Conservation (phyloP, 2,797 vertebrate genomes). For the Sebastolobus alascanus region DNA sequence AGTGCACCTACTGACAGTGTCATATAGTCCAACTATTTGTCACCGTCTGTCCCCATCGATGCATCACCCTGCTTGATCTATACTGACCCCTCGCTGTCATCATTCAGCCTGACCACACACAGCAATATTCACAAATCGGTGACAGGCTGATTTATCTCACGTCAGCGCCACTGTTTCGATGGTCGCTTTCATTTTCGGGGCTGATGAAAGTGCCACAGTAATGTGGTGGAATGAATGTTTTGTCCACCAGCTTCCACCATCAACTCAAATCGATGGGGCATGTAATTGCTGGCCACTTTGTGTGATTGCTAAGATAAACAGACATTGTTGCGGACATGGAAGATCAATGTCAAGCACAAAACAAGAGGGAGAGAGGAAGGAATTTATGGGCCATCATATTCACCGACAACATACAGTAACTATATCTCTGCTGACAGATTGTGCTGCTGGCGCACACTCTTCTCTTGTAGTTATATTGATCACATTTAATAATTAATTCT, state of each 20-base stretch:
- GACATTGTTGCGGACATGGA: slow-evolving; percentile 71
- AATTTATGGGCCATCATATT: slow-evolving; percentile 67
- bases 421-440: slow-evolving; percentile 28
- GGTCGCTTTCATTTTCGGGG: slow-evolving; percentile 67
- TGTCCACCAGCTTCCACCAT: slow-evolving; percentile 73
- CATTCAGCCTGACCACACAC: slow-evolving; percentile 68
- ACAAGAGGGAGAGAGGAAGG: slow-evolving; percentile 30
- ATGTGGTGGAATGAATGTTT: slow-evolving; percentile 77
- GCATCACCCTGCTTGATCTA: slow-evolving; percentile 54
- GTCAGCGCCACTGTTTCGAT: slow-evolving; percentile 58
- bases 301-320: slow-evolving; percentile 82
- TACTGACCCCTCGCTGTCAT: slow-evolving; percentile 60
- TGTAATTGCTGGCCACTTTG: slow-evolving; percentile 82
- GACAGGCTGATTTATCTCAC: slow-evolving; percentile 66
- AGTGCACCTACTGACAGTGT: slow-evolving; percentile 23
- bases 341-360: slow-evolving; percentile 75
- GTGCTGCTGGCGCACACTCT: not conserved
- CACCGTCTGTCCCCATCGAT: slow-evolving; percentile 48
- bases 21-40: slow-evolving; percentile 48
- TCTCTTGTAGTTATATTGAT: slow-evolving; percentile 17
- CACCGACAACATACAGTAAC: slow-evolving; percentile 47
- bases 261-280: slow-evolving; percentile 78
- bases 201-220: slow-evolving; percentile 73
- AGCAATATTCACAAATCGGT: slow-evolving; percentile 38
- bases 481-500: slow-evolving; percentile 10